Evolutionary conservation across 2,113 vertebrate species (phyloP), one percentile per base, ranked within the genome.

Genomic region (Paratilapia polleni): DNA sequence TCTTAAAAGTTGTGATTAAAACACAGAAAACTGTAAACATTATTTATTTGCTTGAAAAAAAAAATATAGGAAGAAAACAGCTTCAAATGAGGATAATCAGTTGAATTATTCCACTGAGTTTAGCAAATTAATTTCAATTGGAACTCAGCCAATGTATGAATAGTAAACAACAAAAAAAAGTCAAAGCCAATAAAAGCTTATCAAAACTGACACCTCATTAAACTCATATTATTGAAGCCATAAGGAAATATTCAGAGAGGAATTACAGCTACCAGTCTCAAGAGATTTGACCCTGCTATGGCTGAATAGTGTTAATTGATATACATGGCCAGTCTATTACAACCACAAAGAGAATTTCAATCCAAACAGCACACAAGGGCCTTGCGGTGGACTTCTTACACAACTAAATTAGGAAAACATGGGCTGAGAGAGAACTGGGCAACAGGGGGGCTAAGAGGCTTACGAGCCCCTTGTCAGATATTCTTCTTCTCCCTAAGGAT

Each of bases 401-500:
- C 97, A 97, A 97, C 93, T 97, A 98, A 98, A 99, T 98, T 98
- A 97, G 97, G 97, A 96, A 98, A 98, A 98, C 97, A 98, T 97
- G 97, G 97, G 97, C 93, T 94, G 97, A 96, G 97, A 96, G 97
- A 96, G 97, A 97, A 96, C 96, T 92, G 96, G 93, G 97, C 96
- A 97, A 97, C 96, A 96, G 96, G 94, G 96, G 97, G 94, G 96
- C 97, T 98, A 98, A 98, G 97, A 97, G 97, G 98, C 98, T 98
- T 99, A 99, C 96, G 98, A 96, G 95, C 89, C 97, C 97, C 94
- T 96, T 96, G 97, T 97, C 97, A 97, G 96, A 98, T 97, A 98
- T 98, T 97, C 97, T 96, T 97, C 97, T 97, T 97, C 97, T 97
- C 96, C 97, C 96, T 88, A 94, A 97, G 96, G 96, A 97, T 97